Conservation (phyloP, 2,113 vertebrate species). For the Etheostoma cragini region DNA sequence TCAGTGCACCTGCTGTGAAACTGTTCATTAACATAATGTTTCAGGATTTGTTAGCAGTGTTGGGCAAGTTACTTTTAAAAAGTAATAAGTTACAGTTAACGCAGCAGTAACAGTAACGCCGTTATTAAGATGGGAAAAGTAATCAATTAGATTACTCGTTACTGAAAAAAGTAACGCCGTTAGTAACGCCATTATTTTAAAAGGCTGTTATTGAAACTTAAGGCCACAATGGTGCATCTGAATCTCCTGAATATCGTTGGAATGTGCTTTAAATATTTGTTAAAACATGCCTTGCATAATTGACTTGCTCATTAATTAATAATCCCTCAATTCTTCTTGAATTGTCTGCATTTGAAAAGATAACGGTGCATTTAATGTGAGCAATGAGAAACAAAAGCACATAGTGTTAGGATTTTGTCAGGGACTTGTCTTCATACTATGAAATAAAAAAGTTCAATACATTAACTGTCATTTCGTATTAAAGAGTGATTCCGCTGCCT, state of each 20-base stretch:
- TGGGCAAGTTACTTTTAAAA: too few relatives aligned
- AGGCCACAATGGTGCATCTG: not conserved
- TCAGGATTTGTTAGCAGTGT: not conserved
- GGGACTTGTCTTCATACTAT: not conserved
- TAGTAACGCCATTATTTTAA: too few relatives aligned
- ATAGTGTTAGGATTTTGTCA: slow-evolving; percentile 2
- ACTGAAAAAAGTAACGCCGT: too few relatives aligned
- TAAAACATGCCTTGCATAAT: not conserved
- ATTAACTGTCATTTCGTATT: slow-evolving; percentile 19
- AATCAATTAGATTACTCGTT: too few relatives aligned
- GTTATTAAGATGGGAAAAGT: too few relatives aligned
- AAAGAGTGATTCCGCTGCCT: slow-evolving; percentile 2
- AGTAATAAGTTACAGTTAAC: too few relatives aligned
- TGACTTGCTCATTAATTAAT: not conserved
- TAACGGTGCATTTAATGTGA: not conserved
- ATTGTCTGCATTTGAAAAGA: not conserved
- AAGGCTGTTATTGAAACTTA: not conserved
- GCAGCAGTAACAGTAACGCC: too few relatives aligned
- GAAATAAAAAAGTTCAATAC: slow-evolving; percentile 7
- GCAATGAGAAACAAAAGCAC: not conserved
- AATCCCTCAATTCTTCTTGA: not conserved
- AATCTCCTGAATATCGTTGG: not conserved
- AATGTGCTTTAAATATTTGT: not conserved
- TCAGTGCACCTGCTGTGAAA: not conserved
- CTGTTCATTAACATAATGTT: not conserved